These are phyloP conservation scores for Amorpha juglandis DNA, from an alignment of 2,888 invertebrate genomes.

Conservation along the genomic window DNA sequence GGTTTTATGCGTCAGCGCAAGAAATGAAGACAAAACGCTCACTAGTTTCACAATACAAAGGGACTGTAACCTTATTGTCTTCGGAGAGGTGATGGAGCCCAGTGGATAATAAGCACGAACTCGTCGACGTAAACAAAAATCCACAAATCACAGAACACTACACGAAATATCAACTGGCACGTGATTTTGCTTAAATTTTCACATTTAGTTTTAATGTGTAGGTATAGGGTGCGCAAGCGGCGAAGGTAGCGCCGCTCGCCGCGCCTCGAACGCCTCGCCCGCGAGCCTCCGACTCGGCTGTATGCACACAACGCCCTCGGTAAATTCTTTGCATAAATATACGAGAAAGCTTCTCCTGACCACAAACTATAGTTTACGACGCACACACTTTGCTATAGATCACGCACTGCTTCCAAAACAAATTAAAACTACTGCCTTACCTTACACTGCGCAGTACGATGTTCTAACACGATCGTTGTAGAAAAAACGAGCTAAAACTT, in stretches of 20 bases:
- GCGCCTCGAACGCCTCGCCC: conserved; percentile 51
- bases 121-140: conserved; percentile 58
- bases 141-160: conserved; percentile 68
- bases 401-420: conserved; percentile 71
- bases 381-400: conserved; percentile 66
- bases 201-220: conserved; percentile 54
- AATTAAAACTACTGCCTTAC: conserved; percentile 75
- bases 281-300: conserved; percentile 70
- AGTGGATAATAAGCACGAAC: conserved; percentile 54
- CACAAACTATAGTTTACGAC: conserved; percentile 52
- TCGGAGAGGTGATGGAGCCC: conserved; percentile 42
- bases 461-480: conserved; percentile 77
- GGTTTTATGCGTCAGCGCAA: conserved; percentile 58
- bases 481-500: conserved; percentile 73
- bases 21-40: conserved; percentile 54
- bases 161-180: conserved; percentile 53
- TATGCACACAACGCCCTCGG: conserved; percentile 78
- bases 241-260: conserved; percentile 64
- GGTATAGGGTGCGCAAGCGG: conserved; percentile 74
- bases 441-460: conserved; percentile 82
- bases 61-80: conserved; percentile 59
- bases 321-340: conserved; percentile 83
- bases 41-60: conserved; percentile 69
- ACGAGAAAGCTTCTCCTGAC: conserved; percentile 72
- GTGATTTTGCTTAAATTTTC: conserved; percentile 69